These are phyloP conservation scores for Galeopsomyia nigrocyanea DNA, from an alignment of 2,888 invertebrate species.

Conservation along the genomic window DNA sequence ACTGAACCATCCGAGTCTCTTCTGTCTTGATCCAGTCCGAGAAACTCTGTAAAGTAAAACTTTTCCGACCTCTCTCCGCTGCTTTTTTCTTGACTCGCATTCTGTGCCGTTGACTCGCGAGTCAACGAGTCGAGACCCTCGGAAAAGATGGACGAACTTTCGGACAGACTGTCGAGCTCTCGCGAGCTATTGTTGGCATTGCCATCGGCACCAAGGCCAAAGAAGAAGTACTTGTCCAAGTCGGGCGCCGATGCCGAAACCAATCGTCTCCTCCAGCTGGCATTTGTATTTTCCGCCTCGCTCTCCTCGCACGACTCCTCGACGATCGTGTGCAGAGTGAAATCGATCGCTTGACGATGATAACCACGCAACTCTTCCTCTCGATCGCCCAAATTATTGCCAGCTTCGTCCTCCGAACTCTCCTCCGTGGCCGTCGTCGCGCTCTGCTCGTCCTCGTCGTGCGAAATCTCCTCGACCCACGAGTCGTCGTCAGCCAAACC, in stretches of 20 bases:
- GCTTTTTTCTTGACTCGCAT: conserved; percentile 69
- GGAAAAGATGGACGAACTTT: conserved; percentile 88
- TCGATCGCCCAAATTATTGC: conserved; percentile 73
- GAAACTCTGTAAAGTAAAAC: conserved; percentile 89
- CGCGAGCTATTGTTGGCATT: conserved; percentile 68
- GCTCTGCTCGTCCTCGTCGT: conserved; percentile 79
- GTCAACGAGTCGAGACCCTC: conserved; percentile 84
- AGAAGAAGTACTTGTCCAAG: conserved; percentile 92
- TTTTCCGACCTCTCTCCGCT: conserved; percentile 85
- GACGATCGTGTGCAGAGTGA: conserved; percentile 92
- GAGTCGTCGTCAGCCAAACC: conserved; percentile 92
- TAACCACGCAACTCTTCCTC: conserved; percentile 88
- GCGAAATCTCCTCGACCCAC: conserved; percentile 90
- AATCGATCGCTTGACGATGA: conserved; percentile 86
- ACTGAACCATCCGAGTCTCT: conserved; percentile 89
- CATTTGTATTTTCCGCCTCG: conserved; percentile 78
- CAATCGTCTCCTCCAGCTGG: conserved; percentile 72
- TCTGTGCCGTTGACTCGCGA: conserved; percentile 69
- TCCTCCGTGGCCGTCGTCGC: conserved; percentile 78
- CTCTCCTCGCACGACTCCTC: conserved; percentile 97
- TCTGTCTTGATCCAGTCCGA: conserved; percentile 84
- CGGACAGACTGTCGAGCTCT: conserved; percentile 75
- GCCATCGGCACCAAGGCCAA: conserved; percentile 85
- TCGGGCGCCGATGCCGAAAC: conserved; percentile 87
- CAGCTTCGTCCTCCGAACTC: conserved; percentile 78